Base-by-base conservation (phyloP, 2,113 vertebrate genomes). In the Pycnonotus jocosus region DNA sequence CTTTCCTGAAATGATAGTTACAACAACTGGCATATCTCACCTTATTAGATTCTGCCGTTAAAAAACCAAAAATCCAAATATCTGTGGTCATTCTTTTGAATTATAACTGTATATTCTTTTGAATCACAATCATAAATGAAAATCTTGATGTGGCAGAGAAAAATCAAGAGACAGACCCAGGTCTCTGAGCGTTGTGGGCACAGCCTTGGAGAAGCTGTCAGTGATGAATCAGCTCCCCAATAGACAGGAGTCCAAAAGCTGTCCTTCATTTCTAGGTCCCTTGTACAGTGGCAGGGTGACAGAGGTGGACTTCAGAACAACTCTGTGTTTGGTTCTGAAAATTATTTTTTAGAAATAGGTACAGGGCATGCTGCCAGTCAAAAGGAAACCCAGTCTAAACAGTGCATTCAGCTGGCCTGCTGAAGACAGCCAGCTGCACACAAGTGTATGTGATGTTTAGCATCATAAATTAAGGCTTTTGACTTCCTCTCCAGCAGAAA, bases 341-440 rank as follows among this genome's bases (percentile, higher is more conserved):
- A 68, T 37, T 18, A 51, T 31, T 81, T 70, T 15, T 10, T 13
- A 89, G 73, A 72, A 92, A 92, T 57, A 91, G 92, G 83, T 81
- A 78, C 22, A 83, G 47, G 61, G 89, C 92, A 88, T 37, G 57
- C 37, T 72, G 87, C 73, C 90, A 95, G 65, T 44, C 21, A 1
- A 66, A 89, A 94, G 73, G 33, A 85, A 94, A 85, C 16, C 79
- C 78, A 85, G 73, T 85, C 70, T 89, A 71, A 95, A 81, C 61
- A 87, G 48, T 53, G 44, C 84, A 21, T 51, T 93, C 65, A 68
- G 70, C 18, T 72, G 87, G 81, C 56, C 90, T 90, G 64, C 81
- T 87, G 81, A 54, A 70, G 65, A 62, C 66, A 93, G 86, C 56
- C 93, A 94, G 77, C 78, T 91, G 95, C 84, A 85, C 74, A 30